These are phyloP conservation scores for Geococcyx californianus DNA, from an alignment of 2,113 vertebrate species.

Conservation along the genomic window DNA sequence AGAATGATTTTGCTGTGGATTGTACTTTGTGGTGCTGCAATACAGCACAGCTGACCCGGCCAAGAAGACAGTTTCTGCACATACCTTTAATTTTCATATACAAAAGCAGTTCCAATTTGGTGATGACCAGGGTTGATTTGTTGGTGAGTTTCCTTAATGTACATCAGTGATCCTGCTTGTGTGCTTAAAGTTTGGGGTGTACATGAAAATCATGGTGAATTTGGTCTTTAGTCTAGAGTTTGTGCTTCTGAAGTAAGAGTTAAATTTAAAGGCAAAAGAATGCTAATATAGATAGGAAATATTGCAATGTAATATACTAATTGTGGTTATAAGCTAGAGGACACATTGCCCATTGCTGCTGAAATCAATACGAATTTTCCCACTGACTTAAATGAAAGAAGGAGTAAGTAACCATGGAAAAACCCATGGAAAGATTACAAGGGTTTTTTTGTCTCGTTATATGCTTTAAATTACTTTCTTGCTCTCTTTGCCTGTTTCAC, in stretches of 20 bases:
- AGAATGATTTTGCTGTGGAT: background rate
- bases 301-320: background rate
- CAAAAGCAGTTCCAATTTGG: background rate
- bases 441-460: background rate
- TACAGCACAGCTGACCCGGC: background rate
- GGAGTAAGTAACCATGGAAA: conserved; percentile 1
- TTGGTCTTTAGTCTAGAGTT: background rate
- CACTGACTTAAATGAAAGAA: background rate
- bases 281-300: background rate
- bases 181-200: background rate
- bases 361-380: conserved; percentile 9
- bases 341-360: background rate
- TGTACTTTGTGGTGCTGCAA: background rate
- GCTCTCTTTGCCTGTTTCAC: background rate
- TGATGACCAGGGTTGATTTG: background rate
- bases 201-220: background rate
- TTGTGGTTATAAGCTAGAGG: background rate
- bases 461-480: conserved; percentile 4
- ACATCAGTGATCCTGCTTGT: background rate
- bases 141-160: background rate
- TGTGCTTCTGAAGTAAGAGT: background rate
- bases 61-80: background rate
- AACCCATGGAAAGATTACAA: background rate
- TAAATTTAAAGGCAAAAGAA: background rate
- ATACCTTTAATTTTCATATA: background rate